Evolutionary conservation across 1,140 invertebrate species (phyloP).

Genomic region (Zaprionus gabonicus): DNA sequence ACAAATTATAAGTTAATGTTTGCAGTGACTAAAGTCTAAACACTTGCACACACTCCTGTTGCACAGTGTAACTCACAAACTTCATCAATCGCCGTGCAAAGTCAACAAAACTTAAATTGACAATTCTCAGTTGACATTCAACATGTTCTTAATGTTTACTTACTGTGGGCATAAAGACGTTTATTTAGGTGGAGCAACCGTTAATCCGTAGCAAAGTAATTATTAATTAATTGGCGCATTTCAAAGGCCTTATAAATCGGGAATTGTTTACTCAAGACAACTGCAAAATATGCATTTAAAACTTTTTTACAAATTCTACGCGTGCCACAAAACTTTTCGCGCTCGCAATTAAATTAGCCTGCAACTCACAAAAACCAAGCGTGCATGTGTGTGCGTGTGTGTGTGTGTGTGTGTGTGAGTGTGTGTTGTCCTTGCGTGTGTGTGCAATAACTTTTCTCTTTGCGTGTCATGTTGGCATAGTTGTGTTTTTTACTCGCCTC

Average conservation of each 20-base stretch:
- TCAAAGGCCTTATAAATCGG: conserved; percentile 32
- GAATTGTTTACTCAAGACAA: conserved; percentile 40
- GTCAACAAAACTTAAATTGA: conserved; percentile 38
- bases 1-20: too few relatives aligned
- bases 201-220: conserved; percentile 2
- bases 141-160: conserved; percentile 14
- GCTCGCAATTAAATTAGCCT: conserved; percentile 74
- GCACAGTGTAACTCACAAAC: conserved; percentile 11
- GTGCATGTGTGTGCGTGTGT: conserved; percentile 1
- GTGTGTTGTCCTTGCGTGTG: conserved; percentile 46
- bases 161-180: neutral
- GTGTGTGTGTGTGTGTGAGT: neutral
- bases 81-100: conserved; percentile 12
- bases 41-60: neutral
- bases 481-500: conserved; percentile 40
- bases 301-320: conserved; percentile 65
- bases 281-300: conserved; percentile 35
- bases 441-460: conserved; percentile 58
- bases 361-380: conserved; percentile 23
- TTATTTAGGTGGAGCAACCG: neutral
- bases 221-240: conserved; percentile 33
- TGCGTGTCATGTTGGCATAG: conserved; percentile 41
- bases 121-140: conserved; percentile 29
- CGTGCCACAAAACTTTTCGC: conserved; percentile 69
- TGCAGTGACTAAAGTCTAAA: too few relatives aligned